Evolutionary conservation across 2,888 invertebrate genomes (phyloP), one percentile per base, ranked within the genome.

Genomic region (Stenodera caucasica): DNA sequence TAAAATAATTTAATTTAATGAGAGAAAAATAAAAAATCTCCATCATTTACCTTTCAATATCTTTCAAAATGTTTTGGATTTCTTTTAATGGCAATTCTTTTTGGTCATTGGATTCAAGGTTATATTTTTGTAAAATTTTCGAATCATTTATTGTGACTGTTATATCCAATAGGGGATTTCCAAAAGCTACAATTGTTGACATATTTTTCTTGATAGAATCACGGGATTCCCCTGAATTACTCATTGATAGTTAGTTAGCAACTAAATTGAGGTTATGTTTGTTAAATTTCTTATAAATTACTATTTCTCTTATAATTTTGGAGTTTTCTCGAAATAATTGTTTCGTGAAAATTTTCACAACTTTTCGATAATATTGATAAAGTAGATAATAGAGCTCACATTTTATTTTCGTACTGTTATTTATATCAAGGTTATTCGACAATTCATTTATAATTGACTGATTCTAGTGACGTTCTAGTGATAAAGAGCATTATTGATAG

Each of bases 101-200:
- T 70, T 81, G 78, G 7, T 76, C 79, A 63, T 82, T 80, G 15
- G 70, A 69, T 60, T 77, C 65, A 26, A 82, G 72, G 59, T 75
- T 74, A 70, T 80, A 80, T 72, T 80, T 79, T 15, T 73, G 50
- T 49, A 81, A 65, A 14, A 82, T 59, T 8, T 65, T 57, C 35
- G 70, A 62, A 59, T 75, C 71, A 14, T 69, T 51, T 21, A 80
- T 71, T 55, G 69, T 71, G 11, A 81, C 72, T 9, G 78, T 76
- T 30, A 79, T 75, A 66, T 82, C 82, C 51, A 82, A 65, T 60
- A 82, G 65, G 4, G 82, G 81, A 69, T 82, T 82, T 5, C 82
- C 82, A 68, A 82, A 82, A 4, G 78, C 79, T 49, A 77, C 75
- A 49, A 82, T 64, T 23, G 73, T 55, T 45, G 45, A 12, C 45